Conservation (phyloP, 2,113 vertebrate species). For the Atlantisia rogersi region DNA sequence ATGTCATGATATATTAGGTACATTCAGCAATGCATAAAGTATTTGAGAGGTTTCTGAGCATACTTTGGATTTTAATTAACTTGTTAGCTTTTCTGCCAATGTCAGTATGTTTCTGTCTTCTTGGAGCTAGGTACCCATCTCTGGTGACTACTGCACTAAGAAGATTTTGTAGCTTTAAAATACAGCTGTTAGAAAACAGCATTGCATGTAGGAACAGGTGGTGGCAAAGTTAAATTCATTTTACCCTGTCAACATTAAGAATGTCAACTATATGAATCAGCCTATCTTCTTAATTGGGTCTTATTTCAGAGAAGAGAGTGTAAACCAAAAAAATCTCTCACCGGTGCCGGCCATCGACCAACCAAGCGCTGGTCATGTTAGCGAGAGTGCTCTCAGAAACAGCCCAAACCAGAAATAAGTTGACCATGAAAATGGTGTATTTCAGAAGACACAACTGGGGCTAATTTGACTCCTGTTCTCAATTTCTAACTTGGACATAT, state of each 20-base stretch:
- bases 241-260: background rate
- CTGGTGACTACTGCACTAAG: background rate
- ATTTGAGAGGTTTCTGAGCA: background rate
- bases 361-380: background rate
- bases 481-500: background rate
- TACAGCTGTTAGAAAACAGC: background rate
- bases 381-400: background rate
- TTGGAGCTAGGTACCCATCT: background rate
- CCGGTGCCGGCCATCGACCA: background rate
- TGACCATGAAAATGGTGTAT: background rate
- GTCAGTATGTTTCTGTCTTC: background rate
- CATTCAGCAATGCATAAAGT: background rate
- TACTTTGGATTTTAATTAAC: slow-evolving; percentile 1
- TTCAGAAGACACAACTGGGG: background rate
- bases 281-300: background rate
- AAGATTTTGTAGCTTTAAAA: background rate
- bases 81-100: background rate
- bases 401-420: background rate
- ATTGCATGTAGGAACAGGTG: background rate
- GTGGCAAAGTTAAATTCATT: background rate
- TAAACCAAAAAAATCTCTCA: background rate
- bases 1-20: background rate
- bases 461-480: background rate
- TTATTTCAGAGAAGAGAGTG: background rate
- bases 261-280: background rate